Evolutionary conservation across 92 coral and sea anemone genomes (phyloP).

Genomic region (Palythoa grandis): DNA sequence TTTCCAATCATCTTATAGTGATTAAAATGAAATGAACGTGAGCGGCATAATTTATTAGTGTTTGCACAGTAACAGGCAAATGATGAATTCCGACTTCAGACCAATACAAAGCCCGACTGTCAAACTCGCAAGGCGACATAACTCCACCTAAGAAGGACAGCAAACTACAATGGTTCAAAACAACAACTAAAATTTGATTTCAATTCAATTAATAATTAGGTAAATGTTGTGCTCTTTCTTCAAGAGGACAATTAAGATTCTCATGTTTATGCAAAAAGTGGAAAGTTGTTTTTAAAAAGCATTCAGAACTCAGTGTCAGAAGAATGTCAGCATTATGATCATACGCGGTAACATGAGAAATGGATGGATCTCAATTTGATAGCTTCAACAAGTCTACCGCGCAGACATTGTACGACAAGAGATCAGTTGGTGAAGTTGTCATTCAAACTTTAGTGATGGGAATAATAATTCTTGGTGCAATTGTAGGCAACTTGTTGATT

Average conservation of each 20-base stretch:
- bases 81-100: not conserved
- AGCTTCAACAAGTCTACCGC: constrained; percentile 1
- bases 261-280: constrained; percentile 34
- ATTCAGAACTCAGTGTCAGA: not conserved
- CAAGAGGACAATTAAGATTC: constrained; percentile 19
- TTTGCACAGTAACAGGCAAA: constrained; percentile 21
- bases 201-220: constrained; percentile 7
- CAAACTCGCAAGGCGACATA: not conserved
- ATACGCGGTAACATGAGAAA: not conserved
- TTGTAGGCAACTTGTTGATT: constrained; percentile 76
- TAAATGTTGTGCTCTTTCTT: not conserved
- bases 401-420: constrained; percentile 34
- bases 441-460: constrained; percentile 78
- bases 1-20: not conserved
- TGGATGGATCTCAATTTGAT: constrained; percentile 6
- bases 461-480: constrained; percentile 66
- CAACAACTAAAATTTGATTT: not conserved
- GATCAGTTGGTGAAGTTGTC: constrained; percentile 59
- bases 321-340: constrained; percentile 20
- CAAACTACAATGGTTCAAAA: not conserved
- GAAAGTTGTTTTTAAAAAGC: not conserved
- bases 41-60: constrained; percentile 11
- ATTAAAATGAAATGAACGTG: not conserved
- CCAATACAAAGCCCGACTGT: not conserved
- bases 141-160: not conserved